phyloP scores from a whole-genome alignment of 2,113 vertebrate species.

The Ibidorhyncha struthersii region DNA sequence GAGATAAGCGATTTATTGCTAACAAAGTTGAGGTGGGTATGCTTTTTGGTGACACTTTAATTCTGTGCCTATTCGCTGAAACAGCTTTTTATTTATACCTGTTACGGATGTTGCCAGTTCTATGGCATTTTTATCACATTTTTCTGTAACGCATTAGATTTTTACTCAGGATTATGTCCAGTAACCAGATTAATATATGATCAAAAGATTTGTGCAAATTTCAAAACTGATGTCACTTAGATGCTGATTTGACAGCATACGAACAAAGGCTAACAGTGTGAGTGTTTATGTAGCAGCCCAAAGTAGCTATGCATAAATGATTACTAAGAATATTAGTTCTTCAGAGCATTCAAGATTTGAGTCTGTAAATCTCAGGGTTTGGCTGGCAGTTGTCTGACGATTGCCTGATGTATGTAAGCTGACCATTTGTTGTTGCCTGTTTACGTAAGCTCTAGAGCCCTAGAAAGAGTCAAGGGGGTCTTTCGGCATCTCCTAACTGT shows the following conservation, averaged over 20 bases:
- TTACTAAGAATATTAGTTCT: neutral
- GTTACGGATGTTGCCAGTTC: neutral
- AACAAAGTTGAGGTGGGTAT: conserved; percentile 89
- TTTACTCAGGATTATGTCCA: neutral
- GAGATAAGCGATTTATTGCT: conserved; percentile 88
- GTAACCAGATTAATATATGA: neutral
- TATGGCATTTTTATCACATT: neutral
- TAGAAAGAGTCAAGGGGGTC: neutral
- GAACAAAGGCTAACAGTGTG: neutral
- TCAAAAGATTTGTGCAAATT: neutral
- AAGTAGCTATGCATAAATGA: neutral
- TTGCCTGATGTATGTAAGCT: neutral
- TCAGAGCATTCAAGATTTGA: neutral
- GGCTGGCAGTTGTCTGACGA: neutral
- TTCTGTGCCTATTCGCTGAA: neutral
- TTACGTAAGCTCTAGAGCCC: neutral
- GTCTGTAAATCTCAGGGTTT: neutral
- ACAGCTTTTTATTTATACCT: neutral
- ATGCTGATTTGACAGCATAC: neutral
- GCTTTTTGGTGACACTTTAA: neutral
- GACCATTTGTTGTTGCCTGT: neutral
- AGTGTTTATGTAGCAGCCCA: neutral
- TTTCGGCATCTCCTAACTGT: neutral
- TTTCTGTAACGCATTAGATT: neutral
- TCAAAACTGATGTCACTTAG: neutral